phyloP scores from a whole-genome alignment of 2,797 vertebrate species.

The Adelosebastes latens region DNA sequence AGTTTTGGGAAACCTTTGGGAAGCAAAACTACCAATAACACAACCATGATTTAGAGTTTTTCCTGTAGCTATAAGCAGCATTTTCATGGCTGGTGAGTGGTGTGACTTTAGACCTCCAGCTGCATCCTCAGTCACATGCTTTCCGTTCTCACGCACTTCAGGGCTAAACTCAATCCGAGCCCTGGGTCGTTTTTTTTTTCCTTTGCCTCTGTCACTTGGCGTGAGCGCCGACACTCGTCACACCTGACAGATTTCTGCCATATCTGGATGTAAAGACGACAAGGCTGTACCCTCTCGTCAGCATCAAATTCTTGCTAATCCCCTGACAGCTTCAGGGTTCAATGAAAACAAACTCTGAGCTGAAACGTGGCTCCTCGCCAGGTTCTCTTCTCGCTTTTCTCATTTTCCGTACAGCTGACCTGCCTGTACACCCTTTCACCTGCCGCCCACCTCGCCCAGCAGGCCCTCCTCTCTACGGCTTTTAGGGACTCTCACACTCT shows the following conservation, averaged over 20 bases:
- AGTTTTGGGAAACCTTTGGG: not conserved
- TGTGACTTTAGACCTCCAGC: not conserved
- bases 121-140: not conserved
- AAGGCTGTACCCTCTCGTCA: conserved; percentile 30
- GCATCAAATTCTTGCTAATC: conserved; percentile 20
- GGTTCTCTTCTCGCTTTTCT: not conserved
- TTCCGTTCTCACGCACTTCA: not conserved
- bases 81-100: not conserved
- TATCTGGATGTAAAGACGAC: conserved; percentile 12
- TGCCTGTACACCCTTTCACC: conserved; percentile 17
- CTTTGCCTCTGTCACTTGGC: conserved; percentile 20
- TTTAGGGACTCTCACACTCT: conserved; percentile 41
- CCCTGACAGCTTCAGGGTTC: conserved; percentile 21
- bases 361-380: not conserved
- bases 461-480: conserved; percentile 11
- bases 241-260: conserved; percentile 21
- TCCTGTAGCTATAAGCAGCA: not conserved
- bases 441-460: conserved; percentile 8
- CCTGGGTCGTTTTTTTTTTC: not conserved
- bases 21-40: not conserved
- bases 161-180: not conserved
- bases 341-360: not conserved
- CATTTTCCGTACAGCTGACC: conserved; percentile 8
- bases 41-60: not conserved
- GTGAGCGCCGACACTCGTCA: conserved; percentile 14